A percentile compares a stretch with the other conserved stretches of the same genome.
Evolutionary conservation across 1,140 invertebrate species (phyloP).

Genomic region (Leptopilina clavipes): DNA sequence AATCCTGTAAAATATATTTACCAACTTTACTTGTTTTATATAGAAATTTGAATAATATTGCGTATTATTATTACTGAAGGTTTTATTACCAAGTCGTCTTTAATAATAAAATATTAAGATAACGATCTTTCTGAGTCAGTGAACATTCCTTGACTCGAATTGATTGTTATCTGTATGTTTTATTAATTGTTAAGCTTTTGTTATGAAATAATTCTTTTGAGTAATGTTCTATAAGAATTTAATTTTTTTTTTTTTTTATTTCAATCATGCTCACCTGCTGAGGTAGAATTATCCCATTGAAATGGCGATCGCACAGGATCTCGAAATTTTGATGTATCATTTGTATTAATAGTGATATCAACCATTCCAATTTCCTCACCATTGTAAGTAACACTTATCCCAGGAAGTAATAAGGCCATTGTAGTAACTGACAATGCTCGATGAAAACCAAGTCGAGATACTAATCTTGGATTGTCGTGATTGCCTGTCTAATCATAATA

Average conservation of each 20-base stretch:
- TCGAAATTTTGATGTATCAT: constrained; percentile 68
- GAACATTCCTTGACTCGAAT: too few relatives aligned
- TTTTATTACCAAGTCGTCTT: too few relatives aligned
- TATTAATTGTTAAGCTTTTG: too few relatives aligned
- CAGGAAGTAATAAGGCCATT: constrained; percentile 81
- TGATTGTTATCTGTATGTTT: too few relatives aligned
- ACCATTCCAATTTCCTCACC: constrained; percentile 82
- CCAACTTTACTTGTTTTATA: too few relatives aligned
- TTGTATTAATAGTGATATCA: constrained; percentile 69
- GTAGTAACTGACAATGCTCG: constrained; percentile 81
- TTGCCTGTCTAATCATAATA: constrained; percentile 76
- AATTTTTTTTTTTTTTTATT: constrained; percentile 1
- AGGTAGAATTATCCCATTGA: constrained; percentile 80
- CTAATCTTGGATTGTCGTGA: constrained; percentile 79
- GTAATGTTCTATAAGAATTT: too few relatives aligned
- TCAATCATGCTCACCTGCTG: constrained; percentile 72
- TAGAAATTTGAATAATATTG: too few relatives aligned
- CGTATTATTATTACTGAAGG: too few relatives aligned
- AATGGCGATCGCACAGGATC: constrained; percentile 82
- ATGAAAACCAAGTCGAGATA: constrained; percentile 70
- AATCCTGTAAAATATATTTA: constrained; percentile 74
- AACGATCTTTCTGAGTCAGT: too few relatives aligned
- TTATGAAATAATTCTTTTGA: too few relatives aligned
- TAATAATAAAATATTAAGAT: too few relatives aligned
- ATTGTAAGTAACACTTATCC: constrained; percentile 85